Conservation (phyloP, 2,888 invertebrate genomes). For the Ichneumoninae sp. region DNA sequence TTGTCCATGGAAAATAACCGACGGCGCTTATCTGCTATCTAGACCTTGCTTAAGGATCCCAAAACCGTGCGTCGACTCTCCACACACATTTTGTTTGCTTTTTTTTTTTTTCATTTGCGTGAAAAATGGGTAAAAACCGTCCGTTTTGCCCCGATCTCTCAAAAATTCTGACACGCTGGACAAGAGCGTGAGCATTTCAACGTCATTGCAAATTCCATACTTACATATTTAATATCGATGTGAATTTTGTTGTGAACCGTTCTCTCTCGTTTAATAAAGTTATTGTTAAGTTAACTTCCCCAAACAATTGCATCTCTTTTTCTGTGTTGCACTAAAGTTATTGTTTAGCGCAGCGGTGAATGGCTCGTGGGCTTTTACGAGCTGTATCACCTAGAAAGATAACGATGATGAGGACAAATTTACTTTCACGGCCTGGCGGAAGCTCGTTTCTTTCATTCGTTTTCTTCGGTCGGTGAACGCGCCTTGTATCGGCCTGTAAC, state of each 20-base stretch:
- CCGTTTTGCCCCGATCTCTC: too few relatives aligned
- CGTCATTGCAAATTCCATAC: not conserved
- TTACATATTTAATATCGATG: not conserved
- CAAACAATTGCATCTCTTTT: not conserved
- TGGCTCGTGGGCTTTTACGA: slow-evolving; percentile 17
- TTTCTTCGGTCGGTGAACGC: slow-evolving; percentile 50
- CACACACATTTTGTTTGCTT: not conserved
- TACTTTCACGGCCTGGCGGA: slow-evolving; percentile 66
- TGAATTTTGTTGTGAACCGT: not conserved
- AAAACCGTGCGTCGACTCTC: not conserved
- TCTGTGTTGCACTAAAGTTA: slow-evolving; percentile 42
- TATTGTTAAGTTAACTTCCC: not conserved
- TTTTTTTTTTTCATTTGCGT: not conserved
- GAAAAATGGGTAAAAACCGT: too few relatives aligned
- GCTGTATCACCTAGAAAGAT: slow-evolving; percentile 41
- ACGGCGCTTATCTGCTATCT: not conserved
- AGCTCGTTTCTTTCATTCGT: slow-evolving; percentile 60
- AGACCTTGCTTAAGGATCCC: not conserved
- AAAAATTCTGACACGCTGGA: not conserved
- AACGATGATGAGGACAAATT: slow-evolving; percentile 57
- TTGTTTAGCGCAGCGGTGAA: slow-evolving; percentile 49
- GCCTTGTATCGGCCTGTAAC: slow-evolving; percentile 52
- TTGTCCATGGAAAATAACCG: not conserved
- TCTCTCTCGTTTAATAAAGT: not conserved
- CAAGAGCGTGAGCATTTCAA: not conserved